phyloP scores from a whole-genome alignment of 2,797 vertebrate genomes.

The Oryzias sinensis region DNA sequence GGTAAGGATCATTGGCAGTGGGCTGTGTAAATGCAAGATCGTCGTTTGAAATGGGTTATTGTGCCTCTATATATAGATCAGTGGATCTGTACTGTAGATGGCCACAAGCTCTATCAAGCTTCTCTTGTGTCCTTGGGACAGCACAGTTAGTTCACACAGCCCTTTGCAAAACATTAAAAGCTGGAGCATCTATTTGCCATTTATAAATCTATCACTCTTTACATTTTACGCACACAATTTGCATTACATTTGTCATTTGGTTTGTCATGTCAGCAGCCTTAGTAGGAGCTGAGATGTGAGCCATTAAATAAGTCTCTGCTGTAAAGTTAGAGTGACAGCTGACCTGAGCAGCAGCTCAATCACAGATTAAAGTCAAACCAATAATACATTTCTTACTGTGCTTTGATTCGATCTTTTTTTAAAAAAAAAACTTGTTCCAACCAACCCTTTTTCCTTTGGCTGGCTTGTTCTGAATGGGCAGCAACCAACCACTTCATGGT shows the following conservation, averaged over 20 bases:
- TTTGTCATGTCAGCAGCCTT: conserved; percentile 7
- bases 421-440: conserved; percentile 10
- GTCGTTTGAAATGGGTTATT: conserved; percentile 11
- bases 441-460: conserved; percentile 9
- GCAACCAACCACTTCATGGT: conserved; percentile 9
- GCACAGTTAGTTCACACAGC: neutral
- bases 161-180: conserved; percentile 1
- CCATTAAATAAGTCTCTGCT: neutral
- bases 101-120: conserved; percentile 9
- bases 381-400: conserved; percentile 7
- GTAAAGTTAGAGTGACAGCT: conserved; percentile 16
- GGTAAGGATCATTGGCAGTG: too few relatives aligned
- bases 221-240: conserved; percentile 17
- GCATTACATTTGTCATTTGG: neutral
- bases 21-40: conserved; percentile 6
- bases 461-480: conserved; percentile 3
- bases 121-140: conserved; percentile 13
- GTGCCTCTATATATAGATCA: conserved; percentile 1
- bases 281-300: conserved; percentile 19
- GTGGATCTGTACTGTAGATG: conserved; percentile 8
- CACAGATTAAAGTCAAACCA: conserved; percentile 19
- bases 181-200: conserved; percentile 4
- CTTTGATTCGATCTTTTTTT: conserved; percentile 9
- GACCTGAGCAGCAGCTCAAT: conserved; percentile 12
- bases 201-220: neutral